Conservation (phyloP, 1,140 invertebrate genomes). For the Bradynema listronoti region DNA sequence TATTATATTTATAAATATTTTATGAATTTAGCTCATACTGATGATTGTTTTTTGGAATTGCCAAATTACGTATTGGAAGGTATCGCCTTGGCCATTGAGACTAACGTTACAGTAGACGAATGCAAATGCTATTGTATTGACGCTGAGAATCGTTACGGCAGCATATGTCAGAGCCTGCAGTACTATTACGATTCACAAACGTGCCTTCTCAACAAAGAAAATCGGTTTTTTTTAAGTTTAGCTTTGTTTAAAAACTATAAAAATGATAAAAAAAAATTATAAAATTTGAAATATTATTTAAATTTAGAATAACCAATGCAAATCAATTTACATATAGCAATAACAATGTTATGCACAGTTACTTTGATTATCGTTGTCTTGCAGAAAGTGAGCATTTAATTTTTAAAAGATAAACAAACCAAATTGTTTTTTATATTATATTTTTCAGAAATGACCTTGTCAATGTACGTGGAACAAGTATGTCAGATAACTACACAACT, state of each 20-base stretch:
- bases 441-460: conserved; percentile 27
- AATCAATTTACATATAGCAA: conserved; percentile 47
- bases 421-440: conserved; percentile 20
- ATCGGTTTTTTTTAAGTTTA: too few relatives aligned
- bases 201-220: conserved; percentile 52
- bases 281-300: neutral
- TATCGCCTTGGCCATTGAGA: conserved; percentile 49
- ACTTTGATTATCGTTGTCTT: conserved; percentile 52
- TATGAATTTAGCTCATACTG: conserved; percentile 21
- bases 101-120: conserved; percentile 43
- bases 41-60: conserved; percentile 53
- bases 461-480: conserved; percentile 33
- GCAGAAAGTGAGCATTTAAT: conserved; percentile 30
- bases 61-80: conserved; percentile 53
- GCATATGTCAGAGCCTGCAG: conserved; percentile 46
- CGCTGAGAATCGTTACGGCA: conserved; percentile 48
- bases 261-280: neutral
- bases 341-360: conserved; percentile 31
- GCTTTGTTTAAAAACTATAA: too few relatives aligned
- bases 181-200: conserved; percentile 52
- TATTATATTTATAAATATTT: neutral
- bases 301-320: conserved; percentile 42
- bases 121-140: conserved; percentile 55
- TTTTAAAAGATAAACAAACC: neutral
- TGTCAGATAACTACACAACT: conserved; percentile 8